phyloP scores from a whole-genome alignment of 2,797 vertebrate species.

The Delichon dasypus region DNA sequence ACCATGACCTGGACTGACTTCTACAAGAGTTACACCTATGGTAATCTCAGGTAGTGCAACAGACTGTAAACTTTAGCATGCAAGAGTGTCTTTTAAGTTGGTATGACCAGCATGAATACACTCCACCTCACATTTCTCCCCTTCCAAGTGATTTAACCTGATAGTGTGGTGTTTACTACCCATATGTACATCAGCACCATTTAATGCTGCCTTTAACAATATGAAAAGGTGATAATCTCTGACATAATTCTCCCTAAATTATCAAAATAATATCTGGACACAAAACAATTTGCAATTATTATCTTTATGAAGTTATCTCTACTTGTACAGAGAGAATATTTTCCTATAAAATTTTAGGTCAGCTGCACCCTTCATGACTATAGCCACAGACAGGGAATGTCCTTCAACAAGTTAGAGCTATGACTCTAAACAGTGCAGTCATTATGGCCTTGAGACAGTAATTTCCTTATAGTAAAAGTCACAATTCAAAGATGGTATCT shows the following conservation, averaged over 20 bases:
- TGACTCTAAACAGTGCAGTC: not conserved
- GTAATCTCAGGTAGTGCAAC: not conserved
- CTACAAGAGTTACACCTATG: not conserved
- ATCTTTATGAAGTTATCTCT: not conserved
- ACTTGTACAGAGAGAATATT: not conserved
- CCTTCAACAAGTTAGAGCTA: not conserved
- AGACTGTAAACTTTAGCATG: not conserved
- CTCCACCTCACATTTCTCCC: not conserved
- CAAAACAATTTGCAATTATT: not conserved
- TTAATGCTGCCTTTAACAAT: not conserved
- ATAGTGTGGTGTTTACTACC: not conserved
- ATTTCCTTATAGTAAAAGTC: not conserved
- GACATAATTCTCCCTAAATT: not conserved
- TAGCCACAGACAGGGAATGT: not conserved
- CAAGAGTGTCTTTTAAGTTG: not conserved
- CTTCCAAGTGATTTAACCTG: not conserved
- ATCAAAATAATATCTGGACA: not conserved
- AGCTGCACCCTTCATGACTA: not conserved
- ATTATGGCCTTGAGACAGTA: not conserved
- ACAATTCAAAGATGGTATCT: not conserved
- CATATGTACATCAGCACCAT: not conserved
- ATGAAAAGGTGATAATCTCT: not conserved
- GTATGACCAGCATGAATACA: not conserved
- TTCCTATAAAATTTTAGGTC: not conserved
- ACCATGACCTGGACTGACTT: not conserved